phyloP scores from a whole-genome alignment of 2,113 vertebrate species.

The Erinaceus europaeus region DNA sequence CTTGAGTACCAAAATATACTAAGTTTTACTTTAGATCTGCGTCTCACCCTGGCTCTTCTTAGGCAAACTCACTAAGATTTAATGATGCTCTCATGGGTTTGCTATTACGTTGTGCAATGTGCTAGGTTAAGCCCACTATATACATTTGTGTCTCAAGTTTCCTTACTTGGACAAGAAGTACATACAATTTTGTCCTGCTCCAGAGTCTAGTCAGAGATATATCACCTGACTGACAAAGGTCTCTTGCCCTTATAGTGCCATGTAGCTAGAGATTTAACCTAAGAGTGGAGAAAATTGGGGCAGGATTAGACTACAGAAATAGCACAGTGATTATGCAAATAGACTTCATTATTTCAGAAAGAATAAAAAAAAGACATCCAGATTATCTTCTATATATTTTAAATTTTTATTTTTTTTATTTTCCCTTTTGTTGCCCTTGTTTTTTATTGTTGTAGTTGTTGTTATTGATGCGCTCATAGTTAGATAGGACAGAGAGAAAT shows the following conservation, averaged over 20 bases:
- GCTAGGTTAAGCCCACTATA: neutral
- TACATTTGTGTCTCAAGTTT: neutral
- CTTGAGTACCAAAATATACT: constrained; percentile 39
- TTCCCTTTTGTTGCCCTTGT: no score
- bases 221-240: neutral
- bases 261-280: neutral
- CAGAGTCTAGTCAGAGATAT: neutral
- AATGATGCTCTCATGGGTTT: constrained; percentile 18
- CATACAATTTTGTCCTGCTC: neutral
- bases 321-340: no score
- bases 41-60: constrained; percentile 38
- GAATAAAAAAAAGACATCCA: no score
- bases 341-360: no score
- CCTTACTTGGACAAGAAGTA: neutral
- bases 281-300: neutral
- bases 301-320: no score
- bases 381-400: no score
- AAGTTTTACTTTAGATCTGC: constrained; percentile 57
- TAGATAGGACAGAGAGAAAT: no score
- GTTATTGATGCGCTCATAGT: no score
- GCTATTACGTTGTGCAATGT: constrained; percentile 3
- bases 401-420: no score
- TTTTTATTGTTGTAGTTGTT: no score
- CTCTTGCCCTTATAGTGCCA: neutral
- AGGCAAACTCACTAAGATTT: constrained; percentile 44